Base-by-base conservation (phyloP, 2,888 invertebrate genomes). In the Mamestra brassicae region DNA sequence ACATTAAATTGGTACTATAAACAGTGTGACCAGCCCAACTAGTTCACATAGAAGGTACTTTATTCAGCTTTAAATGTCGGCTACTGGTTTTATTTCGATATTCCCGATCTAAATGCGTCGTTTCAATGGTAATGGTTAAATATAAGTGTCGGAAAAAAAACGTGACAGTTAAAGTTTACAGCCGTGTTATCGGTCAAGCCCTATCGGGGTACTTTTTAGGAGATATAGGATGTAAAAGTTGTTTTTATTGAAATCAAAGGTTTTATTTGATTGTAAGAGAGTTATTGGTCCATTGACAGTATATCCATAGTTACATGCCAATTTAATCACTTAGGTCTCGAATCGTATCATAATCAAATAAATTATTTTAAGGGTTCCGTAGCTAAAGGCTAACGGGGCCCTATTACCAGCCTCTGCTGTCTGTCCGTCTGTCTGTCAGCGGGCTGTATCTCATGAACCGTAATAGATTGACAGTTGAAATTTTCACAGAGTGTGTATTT, bases 31-130 rank as follows among this genome's bases (percentile, higher is more conserved):
- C 68, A 66, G 42, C 15, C 6, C 8, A 36, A 60, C 65, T 62
- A 74, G 38, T 13, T 60, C 47, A 54, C 52, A 66, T 74, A 26
- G 34, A 52, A 64, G 50, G 17, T 50, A 83, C 61, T 73, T 78
- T 74, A 81, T 78, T 74, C 36, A 50, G n/a, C 13, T 74, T 75
- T 74, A 76, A 74, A 58, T 71, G 70, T 77, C 69, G 26, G 86
- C 86, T 85, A 83, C 89, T 86, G 85, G 83, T 87, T 84, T 80
- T 78, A 78, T 80, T 76, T 73, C 74, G 61, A 77, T 65, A 76
- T 77, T 78, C 66, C 45, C 72, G 52, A 66, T 69, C 52, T 55
- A 66, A 79, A 80, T 55, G 76, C 62, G 57, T 76, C 74, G 77
- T 74, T 75, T 72, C 55, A 64, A 71, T 63, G 75, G 47, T 67